Evolutionary conservation across 2,113 vertebrate genomes (phyloP).

Genomic region (Melanerpes formicivorus): DNA sequence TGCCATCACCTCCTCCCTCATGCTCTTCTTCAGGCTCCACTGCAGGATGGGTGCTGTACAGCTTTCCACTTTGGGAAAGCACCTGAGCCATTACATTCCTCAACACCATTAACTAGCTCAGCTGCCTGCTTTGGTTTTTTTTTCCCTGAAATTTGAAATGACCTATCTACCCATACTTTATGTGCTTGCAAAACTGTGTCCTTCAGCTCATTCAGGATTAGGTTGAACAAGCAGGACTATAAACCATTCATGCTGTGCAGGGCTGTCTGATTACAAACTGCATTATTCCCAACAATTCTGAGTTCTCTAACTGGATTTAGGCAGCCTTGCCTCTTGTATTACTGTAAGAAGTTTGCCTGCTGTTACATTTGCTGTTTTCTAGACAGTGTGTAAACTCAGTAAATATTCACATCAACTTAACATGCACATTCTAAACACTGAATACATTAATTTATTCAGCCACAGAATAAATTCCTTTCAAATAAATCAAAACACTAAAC

Average conservation of each 20-base stretch:
- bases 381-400: background rate
- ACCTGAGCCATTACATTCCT: background rate
- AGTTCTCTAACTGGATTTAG: background rate
- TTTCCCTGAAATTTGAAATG: background rate
- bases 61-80: background rate
- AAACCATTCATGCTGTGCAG: background rate
- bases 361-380: background rate
- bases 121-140: background rate
- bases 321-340: background rate
- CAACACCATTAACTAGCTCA: background rate
- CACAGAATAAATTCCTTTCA: conserved; percentile 20
- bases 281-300: background rate
- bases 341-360: background rate
- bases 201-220: background rate
- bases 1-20: background rate
- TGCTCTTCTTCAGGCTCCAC: background rate
- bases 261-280: background rate
- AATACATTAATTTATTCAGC: background rate
- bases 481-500: conserved; percentile 11
- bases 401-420: background rate
- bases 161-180: background rate
- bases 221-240: background rate
- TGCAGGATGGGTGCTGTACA: background rate
- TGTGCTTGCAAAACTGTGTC: background rate
- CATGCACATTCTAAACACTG: background rate